Conservation (phyloP, 2,797 vertebrate species). For the Falco novaeseelandiae region DNA sequence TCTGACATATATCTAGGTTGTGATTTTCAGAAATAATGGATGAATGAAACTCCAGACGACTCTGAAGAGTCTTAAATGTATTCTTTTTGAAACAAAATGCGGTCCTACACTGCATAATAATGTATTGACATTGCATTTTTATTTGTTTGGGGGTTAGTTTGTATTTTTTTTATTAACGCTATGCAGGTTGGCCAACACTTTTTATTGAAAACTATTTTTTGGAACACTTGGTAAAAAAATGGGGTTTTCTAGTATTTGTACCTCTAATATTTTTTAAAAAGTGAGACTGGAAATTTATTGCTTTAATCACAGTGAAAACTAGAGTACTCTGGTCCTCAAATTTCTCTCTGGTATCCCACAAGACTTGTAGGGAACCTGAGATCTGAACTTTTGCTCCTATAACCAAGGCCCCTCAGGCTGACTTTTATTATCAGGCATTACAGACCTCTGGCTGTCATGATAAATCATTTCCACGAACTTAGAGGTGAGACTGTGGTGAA, state of each 20-base stretch:
- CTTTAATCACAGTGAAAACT: neutral
- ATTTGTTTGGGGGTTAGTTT: neutral
- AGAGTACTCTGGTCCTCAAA: neutral
- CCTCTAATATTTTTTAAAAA: neutral
- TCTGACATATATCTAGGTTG: neutral
- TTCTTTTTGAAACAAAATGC: neutral
- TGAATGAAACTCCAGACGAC: neutral
- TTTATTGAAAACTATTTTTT: neutral
- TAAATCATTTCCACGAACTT: neutral
- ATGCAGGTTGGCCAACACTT: neutral
- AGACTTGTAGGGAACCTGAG: neutral
- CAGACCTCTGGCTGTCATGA: neutral
- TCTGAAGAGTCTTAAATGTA: neutral
- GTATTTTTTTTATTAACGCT: neutral
- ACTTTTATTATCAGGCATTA: neutral
- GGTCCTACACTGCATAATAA: neutral
- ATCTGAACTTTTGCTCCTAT: neutral
- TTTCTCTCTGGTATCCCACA: neutral
- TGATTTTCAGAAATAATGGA: neutral
- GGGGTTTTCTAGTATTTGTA: rapidly evolving
- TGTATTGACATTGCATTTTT: neutral
- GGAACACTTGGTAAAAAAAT: neutral
- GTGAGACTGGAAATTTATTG: neutral
- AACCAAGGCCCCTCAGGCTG: neutral
- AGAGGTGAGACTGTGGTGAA: neutral